phyloP scores from a whole-genome alignment of 1,140 invertebrate genomes.

The Augochlora pura region DNA sequence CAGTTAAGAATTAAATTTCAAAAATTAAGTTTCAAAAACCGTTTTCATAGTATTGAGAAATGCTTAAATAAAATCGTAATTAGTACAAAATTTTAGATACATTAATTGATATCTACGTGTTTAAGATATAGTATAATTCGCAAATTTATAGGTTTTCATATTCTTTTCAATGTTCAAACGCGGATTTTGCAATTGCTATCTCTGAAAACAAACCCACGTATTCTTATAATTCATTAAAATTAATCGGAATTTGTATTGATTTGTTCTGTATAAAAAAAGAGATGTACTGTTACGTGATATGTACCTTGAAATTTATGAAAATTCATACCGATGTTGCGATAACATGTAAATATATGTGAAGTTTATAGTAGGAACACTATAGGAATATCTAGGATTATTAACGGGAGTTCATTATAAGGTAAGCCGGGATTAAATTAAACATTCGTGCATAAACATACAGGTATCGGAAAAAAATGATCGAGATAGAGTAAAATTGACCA shows the following conservation, averaged over 20 bases:
- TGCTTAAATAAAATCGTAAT: neutral
- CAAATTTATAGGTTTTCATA: no score
- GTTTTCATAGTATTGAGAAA: neutral
- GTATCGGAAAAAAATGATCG: neutral
- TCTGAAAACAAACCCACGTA: slow-evolving; percentile 21
- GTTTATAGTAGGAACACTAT: neutral
- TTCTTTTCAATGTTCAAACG: neutral
- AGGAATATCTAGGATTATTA: neutral
- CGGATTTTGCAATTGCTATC: no score
- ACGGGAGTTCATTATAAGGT: neutral
- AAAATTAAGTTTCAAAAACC: neutral
- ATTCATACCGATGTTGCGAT: slow-evolving; percentile 17
- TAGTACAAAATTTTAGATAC: neutral
- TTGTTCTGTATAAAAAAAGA: slow-evolving; percentile 12
- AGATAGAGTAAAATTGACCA: neutral
- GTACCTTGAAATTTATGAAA: slow-evolving; percentile 29
- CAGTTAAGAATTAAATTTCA: neutral
- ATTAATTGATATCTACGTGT: no score
- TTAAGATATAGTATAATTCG: neutral
- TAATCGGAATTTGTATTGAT: slow-evolving; percentile 24
- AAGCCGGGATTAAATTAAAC: neutral
- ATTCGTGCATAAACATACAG: neutral
- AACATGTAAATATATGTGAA: slow-evolving; percentile 31
- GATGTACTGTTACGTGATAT: slow-evolving; percentile 29
- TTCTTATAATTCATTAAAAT: slow-evolving; percentile 12